These are phyloP conservation scores for Musca domestica DNA, from an alignment of 1,140 invertebrate species.

Conservation along the genomic window DNA sequence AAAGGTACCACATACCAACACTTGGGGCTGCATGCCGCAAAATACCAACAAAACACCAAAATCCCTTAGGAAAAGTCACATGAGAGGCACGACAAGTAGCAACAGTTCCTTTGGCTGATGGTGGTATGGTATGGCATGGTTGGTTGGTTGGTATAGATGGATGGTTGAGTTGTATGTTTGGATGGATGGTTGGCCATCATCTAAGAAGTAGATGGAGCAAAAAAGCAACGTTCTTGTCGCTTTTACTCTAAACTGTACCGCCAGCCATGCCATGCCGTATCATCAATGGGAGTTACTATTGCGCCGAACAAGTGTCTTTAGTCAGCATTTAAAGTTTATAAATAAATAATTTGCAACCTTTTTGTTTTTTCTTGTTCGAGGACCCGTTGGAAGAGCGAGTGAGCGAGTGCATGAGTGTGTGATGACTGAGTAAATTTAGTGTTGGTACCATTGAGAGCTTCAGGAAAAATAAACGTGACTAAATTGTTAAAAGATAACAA, in stretches of 20 bases:
- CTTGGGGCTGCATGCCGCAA: not conserved
- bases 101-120: no score
- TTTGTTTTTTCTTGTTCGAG: not conserved
- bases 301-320: not conserved
- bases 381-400: not conserved
- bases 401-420: no score
- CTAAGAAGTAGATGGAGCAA: no score
- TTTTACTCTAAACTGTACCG: no score
- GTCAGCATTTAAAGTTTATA: conserved; percentile 16
- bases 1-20: conserved; percentile 4
- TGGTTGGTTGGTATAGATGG: no score
- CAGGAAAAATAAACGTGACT: conserved; percentile 7
- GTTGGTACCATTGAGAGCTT: no score
- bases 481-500: conserved; percentile 10
- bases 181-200: no score
- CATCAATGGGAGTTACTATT: not conserved
- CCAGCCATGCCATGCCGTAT: no score
- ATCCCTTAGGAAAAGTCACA: not conserved
- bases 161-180: no score
- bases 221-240: no score
- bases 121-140: no score
- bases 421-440: no score
- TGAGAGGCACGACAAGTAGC: not conserved
- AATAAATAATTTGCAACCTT: conserved; percentile 16
- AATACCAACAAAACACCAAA: conserved; percentile 7